Evolutionary conservation across 2,888 invertebrate genomes (phyloP).

Genomic region (Tetramorium bicarinatum): DNA sequence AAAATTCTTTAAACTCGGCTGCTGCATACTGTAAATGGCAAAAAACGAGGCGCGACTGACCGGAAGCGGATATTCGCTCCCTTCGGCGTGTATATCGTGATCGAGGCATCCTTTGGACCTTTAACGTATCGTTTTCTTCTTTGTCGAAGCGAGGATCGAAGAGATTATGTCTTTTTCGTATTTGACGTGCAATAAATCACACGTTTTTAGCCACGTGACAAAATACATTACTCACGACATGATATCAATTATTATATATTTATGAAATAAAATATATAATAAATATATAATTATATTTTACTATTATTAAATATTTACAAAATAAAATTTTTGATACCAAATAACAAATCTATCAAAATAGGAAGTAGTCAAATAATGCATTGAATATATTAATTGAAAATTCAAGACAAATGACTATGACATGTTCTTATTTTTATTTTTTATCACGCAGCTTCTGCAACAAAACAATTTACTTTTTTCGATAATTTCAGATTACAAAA

Average conservation of each 20-base stretch:
- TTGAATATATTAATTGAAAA: not conserved
- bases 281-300: not conserved
- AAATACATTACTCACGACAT: not conserved
- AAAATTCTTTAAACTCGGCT: constrained; percentile 47
- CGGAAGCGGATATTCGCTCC: constrained; percentile 66
- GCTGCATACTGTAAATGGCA: constrained; percentile 52
- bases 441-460: not conserved
- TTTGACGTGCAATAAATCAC: constrained; percentile 1
- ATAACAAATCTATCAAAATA: not conserved
- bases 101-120: constrained; percentile 66
- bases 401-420: not conserved
- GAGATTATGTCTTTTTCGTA: constrained; percentile 28
- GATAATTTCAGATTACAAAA: not conserved
- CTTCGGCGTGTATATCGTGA: constrained; percentile 62
- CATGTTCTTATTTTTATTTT: not conserved
- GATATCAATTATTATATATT: not conserved
- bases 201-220: not conserved
- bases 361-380: not conserved
- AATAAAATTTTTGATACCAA: not conserved
- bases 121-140: constrained; percentile 66
- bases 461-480: not conserved
- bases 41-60: constrained; percentile 65
- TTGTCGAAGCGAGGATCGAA: constrained; percentile 72
- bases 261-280: not conserved
- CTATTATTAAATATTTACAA: not conserved